Evolutionary conservation across 2,113 vertebrate species (phyloP).

Genomic region (Chaenogobius annularis): DNA sequence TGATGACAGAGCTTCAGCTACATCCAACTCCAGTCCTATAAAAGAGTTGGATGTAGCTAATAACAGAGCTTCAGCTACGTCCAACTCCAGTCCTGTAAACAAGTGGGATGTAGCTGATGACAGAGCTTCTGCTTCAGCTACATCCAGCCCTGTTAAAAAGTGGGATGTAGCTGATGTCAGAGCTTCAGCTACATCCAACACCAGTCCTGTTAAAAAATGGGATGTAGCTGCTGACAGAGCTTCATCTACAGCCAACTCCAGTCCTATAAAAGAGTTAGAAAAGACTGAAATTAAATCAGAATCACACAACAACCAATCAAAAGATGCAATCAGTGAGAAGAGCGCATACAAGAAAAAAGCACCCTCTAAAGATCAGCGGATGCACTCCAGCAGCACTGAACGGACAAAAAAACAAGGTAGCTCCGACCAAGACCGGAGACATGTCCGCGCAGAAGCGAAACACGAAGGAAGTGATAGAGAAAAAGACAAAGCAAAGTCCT

Average conservation of each 20-base stretch:
- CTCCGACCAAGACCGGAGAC: not conserved
- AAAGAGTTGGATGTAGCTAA: no score
- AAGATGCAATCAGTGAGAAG: slow-evolving; percentile 33
- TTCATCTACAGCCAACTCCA: slow-evolving; percentile 15
- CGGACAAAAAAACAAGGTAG: slow-evolving; percentile 60
- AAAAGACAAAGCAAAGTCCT: slow-evolving; percentile 66
- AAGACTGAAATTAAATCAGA: slow-evolving; percentile 69
- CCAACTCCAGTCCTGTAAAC: no score
- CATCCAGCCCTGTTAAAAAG: no score
- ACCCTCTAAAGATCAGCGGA: slow-evolving; percentile 72
- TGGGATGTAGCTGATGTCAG: no score
- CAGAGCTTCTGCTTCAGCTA: no score
- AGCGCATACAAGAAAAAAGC: slow-evolving; percentile 53
- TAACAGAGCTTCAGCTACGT: no score
- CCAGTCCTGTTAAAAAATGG: no score
- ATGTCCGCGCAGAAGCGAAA: not conserved
- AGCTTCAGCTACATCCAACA: no score
- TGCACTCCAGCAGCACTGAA: slow-evolving; percentile 73
- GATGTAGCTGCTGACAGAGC: not conserved
- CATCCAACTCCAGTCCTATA: no score
- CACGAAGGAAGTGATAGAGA: slow-evolving; percentile 22
- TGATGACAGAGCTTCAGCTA: no score
- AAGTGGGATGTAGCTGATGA: no score
- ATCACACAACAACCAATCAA: slow-evolving; percentile 54
- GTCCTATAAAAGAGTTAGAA: slow-evolving; percentile 60